Evolutionary conservation across 2,113 vertebrate species (phyloP), one percentile per base, ranked within the genome.

Genomic region (Brachyistius frenatus): DNA sequence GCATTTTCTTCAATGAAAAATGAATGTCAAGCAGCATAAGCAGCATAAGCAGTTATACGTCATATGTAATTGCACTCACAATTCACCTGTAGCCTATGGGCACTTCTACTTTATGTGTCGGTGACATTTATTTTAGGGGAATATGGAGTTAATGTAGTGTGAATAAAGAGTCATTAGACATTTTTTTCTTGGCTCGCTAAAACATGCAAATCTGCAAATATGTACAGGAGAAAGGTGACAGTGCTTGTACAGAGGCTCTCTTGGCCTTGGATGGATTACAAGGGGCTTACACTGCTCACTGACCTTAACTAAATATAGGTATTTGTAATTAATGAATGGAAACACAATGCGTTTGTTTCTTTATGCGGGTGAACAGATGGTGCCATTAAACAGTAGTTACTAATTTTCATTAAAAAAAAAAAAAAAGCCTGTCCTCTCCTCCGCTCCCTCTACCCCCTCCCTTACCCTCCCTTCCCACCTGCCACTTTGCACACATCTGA

Each of bases 111-210:
- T 89, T 77, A 87, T 83, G 77, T 79, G 69, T 67, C 60, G 63
- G 55, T 86, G 82, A 88, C 86, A 90, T 93, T 92, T 90, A 73
- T 84, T 81, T 75, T 50, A 77, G 44, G 71, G 47, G 33, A 57
- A 61, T 68, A 49, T 52, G 6, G 68, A 52, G 61, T 70, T 88
- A 90, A 90, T 90, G 86, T 67, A 66, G 50, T 73, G 80, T 73
- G 88, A 88, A 86, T 78, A 78, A 83, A 81, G 66, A 50, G 60
- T 66, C 60, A 60, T 80, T 81, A 65, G 37, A 53, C 53, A 78
- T 87, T 76, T 88, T 76, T 76, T 85, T 76, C 79, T 67, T 50
- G 61, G n/a, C 60, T 81, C 11, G 30, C 54, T 58, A 50, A 66
- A 84, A 77, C 71, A 31, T 56, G 16, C 39, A 47, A 44, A 74